These are phyloP conservation scores for Sarotherodon lohbergeri DNA, from an alignment of 2,113 vertebrate genomes.

Conservation along the genomic window DNA sequence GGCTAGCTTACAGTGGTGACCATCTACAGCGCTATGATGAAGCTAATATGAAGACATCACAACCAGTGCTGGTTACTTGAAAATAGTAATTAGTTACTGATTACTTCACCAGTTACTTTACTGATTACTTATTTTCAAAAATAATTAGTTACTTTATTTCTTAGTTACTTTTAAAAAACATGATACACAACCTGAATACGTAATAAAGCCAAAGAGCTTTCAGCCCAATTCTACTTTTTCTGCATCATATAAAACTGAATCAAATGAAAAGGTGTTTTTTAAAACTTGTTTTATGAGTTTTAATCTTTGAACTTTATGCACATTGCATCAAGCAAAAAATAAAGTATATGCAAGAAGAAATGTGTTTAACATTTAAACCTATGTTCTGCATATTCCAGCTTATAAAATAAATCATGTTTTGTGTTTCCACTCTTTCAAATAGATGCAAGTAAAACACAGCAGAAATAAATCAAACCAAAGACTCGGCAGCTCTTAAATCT, in stretches of 20 bases:
- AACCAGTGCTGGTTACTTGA: not conserved
- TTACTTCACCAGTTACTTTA: not conserved
- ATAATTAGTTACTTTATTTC: not conserved
- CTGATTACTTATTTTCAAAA: not conserved
- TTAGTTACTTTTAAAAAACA: not conserved
- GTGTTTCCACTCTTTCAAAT: no score
- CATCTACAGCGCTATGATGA: not conserved
- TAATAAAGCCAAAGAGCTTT: not conserved
- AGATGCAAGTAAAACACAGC: no score
- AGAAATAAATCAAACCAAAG: no score
- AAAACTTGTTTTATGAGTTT: not conserved
- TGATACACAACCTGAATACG: not conserved
- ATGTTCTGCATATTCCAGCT: no score
- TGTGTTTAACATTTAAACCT: no score
- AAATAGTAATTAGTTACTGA: not conserved
- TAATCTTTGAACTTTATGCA: no score
- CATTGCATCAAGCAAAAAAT: no score
- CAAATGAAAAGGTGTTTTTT: not conserved
- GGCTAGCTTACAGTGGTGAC: not conserved
- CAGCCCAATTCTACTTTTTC: not conserved
- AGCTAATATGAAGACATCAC: not conserved
- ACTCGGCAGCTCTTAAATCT: no score
- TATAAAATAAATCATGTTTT: no score
- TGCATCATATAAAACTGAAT: not conserved
- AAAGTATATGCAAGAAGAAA: not conserved